Percentiles rank a stretch among this genome's conserved stretches.
Conservation (phyloP, 2,888 invertebrate genomes). For the Deroplatys truncata region DNA sequence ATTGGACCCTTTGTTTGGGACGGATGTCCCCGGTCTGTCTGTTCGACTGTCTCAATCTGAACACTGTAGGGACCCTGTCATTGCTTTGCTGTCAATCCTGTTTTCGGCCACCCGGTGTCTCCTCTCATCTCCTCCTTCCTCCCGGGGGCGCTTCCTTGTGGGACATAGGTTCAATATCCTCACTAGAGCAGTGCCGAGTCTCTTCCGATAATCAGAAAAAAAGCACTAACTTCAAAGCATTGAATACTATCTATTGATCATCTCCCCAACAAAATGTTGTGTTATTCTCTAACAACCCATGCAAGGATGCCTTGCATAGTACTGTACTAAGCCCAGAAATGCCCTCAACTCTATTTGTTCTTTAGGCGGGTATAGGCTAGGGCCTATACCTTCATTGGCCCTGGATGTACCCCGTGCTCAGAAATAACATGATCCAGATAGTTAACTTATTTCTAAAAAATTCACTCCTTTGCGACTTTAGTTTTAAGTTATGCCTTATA, state of each 20-base stretch:
- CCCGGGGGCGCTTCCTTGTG: no score
- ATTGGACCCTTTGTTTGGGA: no score
- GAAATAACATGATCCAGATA: conserved; percentile 31
- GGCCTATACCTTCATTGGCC: conserved; percentile 33
- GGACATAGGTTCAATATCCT: no score
- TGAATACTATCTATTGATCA: not conserved
- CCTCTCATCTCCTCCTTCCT: no score
- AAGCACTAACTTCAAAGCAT: conserved; percentile 20
- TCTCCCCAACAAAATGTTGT: not conserved
- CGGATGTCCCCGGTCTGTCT: no score
- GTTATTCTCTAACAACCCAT: conserved; percentile 20
- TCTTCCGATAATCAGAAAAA: no score
- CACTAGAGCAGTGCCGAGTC: no score
- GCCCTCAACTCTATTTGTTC: conserved; percentile 27
- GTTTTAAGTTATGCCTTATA: conserved; percentile 23
- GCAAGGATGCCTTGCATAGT: conserved; percentile 39
- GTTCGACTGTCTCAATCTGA: no score
- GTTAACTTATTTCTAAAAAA: conserved; percentile 23
- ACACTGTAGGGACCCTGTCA: no score
- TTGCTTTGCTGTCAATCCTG: no score
- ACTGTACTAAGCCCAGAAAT: conserved; percentile 41
- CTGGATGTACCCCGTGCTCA: conserved; percentile 32
- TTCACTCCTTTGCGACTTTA: conserved; percentile 33
- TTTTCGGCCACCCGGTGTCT: no score
- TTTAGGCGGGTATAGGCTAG: conserved; percentile 31